These are phyloP conservation scores for Sparidentex hasta DNA, from an alignment of 2,797 vertebrate species.

Conservation along the genomic window DNA sequence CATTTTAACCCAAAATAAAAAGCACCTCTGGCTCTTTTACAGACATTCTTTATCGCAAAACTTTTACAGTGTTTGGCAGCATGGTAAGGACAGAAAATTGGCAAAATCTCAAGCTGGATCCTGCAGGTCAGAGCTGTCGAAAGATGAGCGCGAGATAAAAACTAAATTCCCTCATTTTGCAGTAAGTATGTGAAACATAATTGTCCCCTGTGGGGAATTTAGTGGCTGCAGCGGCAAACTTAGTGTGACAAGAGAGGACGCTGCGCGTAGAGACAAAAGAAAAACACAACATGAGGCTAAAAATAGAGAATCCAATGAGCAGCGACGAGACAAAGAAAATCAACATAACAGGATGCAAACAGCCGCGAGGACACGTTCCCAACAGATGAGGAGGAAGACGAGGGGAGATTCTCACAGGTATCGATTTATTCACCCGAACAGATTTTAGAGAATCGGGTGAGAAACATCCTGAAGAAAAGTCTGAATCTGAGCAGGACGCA, in stretches of 20 bases:
- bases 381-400: not conserved
- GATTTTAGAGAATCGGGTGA: not conserved
- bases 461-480: not conserved
- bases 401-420: fast-evolving
- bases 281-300: constrained; percentile 13
- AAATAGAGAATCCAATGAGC: constrained; percentile 13
- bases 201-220: not conserved
- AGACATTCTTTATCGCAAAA: constrained; percentile 13
- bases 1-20: constrained; percentile 19
- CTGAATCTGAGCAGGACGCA: not conserved
- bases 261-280: not conserved
- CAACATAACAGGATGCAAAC: constrained; percentile 26
- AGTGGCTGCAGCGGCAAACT: not conserved
- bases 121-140: constrained; percentile 11
- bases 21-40: not conserved
- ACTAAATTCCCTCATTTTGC: constrained; percentile 10
- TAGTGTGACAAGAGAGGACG: constrained; percentile 7
- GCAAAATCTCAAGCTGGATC: not conserved
- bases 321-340: not conserved
- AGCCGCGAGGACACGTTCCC: not conserved
- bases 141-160: constrained; percentile 22
- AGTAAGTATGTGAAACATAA: not conserved
- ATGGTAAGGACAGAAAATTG: not conserved
- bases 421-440: not conserved
- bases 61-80: constrained; percentile 22